These are phyloP conservation scores for Apis mellifera DNA, from an alignment of 1,140 invertebrate species.

Conservation along the genomic window DNA sequence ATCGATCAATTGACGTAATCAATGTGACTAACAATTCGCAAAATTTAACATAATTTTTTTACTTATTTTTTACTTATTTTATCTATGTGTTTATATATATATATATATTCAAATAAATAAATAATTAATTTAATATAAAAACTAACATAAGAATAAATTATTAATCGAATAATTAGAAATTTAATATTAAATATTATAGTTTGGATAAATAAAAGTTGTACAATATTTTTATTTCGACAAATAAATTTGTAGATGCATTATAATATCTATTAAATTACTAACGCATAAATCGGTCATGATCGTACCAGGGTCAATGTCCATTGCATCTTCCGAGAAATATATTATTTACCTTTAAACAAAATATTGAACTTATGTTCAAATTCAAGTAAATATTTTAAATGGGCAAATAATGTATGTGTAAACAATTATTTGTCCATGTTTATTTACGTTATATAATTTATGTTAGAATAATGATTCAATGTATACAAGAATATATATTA, in stretches of 20 bases:
- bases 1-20: not conserved
- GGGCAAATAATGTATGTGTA: not conserved
- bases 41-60: not conserved
- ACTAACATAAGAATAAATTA: not conserved
- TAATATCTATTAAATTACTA: not conserved
- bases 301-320: slow-evolving; percentile 1
- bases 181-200: not conserved
- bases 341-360: not conserved
- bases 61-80: not conserved
- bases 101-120: not conserved
- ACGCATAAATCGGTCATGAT: slow-evolving; percentile 9
- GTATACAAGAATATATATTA: not conserved
- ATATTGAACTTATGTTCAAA: not conserved
- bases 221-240: slow-evolving; percentile 3
- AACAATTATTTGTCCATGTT: not conserved
- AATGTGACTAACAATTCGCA: not conserved
- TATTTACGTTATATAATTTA: too few relatives aligned
- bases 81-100: too few relatives aligned
- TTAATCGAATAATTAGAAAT: not conserved
- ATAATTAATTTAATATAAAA: not conserved
- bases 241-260: slow-evolving; percentile 18
- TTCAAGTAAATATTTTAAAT: not conserved
- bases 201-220: slow-evolving; percentile 4
- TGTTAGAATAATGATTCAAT: not conserved
- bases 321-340: not conserved